phyloP scores from a whole-genome alignment of 2,113 vertebrate species.

The Sturnus vulgaris region DNA sequence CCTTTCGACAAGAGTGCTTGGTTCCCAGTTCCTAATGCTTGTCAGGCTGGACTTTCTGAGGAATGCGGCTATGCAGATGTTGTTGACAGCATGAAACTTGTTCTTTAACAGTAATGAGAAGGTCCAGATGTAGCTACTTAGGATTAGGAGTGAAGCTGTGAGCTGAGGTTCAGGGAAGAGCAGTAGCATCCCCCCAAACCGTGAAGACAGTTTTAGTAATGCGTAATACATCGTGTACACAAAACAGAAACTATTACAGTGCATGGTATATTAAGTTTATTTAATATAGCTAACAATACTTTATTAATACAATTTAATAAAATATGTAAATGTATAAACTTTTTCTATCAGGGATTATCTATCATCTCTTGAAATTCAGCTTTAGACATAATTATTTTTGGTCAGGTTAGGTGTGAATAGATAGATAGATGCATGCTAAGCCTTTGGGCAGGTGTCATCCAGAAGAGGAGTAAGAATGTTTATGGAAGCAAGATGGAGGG shows the following conservation, averaged over 20 bases:
- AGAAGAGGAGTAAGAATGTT: neutral
- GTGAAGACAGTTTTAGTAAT: neutral
- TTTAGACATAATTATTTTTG: neutral
- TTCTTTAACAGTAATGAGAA: neutral
- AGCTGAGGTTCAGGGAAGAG: neutral
- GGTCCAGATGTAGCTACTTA: neutral
- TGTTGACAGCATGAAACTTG: neutral
- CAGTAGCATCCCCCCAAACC: neutral
- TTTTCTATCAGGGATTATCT: neutral
- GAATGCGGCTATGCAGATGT: neutral
- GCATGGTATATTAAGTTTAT: neutral
- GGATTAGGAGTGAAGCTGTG: neutral
- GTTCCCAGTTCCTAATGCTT: neutral
- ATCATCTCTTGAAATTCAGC: neutral
- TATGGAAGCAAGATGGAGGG: neutral
- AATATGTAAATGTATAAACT: neutral
- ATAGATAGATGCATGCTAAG: neutral
- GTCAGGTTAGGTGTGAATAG: neutral
- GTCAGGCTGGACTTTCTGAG: neutral
- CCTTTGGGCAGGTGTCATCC: neutral
- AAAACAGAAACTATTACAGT: neutral
- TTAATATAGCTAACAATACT: neutral
- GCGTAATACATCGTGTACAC: neutral
- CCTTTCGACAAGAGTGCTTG: neutral
- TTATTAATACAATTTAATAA: neutral